A percentile compares a stretch with the other conserved stretches of the same genome.
Conservation (phyloP, 1,140 invertebrate species). For the Tribolium madens region DNA sequence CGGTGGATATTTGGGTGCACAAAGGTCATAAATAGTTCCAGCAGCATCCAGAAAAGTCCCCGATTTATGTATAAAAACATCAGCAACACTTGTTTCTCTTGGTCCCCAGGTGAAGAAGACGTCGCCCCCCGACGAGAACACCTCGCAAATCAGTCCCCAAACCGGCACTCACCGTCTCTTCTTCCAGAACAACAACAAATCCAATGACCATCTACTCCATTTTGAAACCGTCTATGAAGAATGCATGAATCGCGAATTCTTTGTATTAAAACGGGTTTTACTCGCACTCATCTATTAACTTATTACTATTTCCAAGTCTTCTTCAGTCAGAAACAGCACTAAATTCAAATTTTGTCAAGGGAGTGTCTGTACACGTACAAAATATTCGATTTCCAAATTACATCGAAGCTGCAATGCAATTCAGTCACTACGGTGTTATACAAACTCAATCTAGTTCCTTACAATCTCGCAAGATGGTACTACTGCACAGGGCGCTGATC, state of each 20-base stretch:
- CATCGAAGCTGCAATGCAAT: conserved; percentile 54
- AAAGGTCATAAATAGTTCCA: conserved; percentile 50
- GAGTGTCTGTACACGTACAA: conserved; percentile 52
- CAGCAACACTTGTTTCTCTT: conserved; percentile 29
- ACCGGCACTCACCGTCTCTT: conserved; percentile 38
- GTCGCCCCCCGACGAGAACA: background rate
- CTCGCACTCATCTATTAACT: conserved; percentile 47
- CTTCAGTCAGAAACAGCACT: conserved; percentile 52
- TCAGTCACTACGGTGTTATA: conserved; percentile 53
- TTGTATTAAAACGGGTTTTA: conserved; percentile 49
- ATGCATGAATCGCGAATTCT: conserved; percentile 51
- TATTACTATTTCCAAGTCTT: conserved; percentile 34
- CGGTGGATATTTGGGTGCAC: conserved; percentile 45
- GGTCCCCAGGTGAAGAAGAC: background rate
- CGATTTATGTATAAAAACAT: conserved; percentile 41
- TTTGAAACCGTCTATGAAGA: conserved; percentile 56
- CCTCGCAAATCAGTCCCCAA: background rate
- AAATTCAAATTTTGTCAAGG: conserved; percentile 45
- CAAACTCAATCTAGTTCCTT: conserved; percentile 43
- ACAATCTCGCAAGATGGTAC: conserved; percentile 40
- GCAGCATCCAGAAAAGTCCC: conserved; percentile 47
- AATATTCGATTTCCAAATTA: conserved; percentile 54
- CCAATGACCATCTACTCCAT: conserved; percentile 58
- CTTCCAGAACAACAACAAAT: conserved; percentile 55
- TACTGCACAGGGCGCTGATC: conserved; percentile 26